Evolutionary conservation across 2,888 invertebrate genomes (phyloP).

Genomic region (Dryomyza anilis): DNA sequence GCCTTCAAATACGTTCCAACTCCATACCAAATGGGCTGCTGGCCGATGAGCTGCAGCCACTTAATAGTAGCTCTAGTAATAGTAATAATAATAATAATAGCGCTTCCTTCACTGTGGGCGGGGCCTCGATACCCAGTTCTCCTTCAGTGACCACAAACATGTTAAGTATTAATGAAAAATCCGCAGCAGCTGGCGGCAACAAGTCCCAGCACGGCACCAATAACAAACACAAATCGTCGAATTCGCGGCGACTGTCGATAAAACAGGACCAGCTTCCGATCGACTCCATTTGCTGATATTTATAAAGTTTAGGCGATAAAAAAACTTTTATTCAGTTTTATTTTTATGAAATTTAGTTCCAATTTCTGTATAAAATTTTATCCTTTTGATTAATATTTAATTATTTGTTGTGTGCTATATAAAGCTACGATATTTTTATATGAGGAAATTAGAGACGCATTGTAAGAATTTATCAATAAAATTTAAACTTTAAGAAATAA

Average conservation of each 20-base stretch:
- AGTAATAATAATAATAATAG: constrained; percentile 16
- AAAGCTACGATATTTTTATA: background rate
- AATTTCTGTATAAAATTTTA: background rate
- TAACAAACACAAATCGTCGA: constrained; percentile 42
- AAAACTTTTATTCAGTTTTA: background rate
- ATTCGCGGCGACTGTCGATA: constrained; percentile 57
- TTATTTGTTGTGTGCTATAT: background rate
- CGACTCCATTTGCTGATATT: constrained; percentile 62
- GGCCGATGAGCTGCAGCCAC: constrained; percentile 53
- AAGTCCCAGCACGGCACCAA: constrained; percentile 37
- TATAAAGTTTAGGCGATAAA: constrained; percentile 32
- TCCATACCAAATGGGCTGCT: constrained; percentile 60
- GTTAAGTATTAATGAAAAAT: constrained; percentile 59
- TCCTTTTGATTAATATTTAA: background rate
- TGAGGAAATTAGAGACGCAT: background rate
- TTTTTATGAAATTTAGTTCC: background rate
- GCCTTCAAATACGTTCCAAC: constrained; percentile 58
- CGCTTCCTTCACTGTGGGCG: constrained; percentile 52
- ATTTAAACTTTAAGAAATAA: background rate
- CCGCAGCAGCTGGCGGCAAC: constrained; percentile 52
- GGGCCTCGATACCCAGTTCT: constrained; percentile 47
- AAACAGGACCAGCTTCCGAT: constrained; percentile 60
- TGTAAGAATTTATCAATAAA: background rate
- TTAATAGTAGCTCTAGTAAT: constrained; percentile 44
- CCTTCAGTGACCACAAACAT: constrained; percentile 46